Conservation (phyloP, 2,113 vertebrate species). For the Ranitomeya variabilis region DNA sequence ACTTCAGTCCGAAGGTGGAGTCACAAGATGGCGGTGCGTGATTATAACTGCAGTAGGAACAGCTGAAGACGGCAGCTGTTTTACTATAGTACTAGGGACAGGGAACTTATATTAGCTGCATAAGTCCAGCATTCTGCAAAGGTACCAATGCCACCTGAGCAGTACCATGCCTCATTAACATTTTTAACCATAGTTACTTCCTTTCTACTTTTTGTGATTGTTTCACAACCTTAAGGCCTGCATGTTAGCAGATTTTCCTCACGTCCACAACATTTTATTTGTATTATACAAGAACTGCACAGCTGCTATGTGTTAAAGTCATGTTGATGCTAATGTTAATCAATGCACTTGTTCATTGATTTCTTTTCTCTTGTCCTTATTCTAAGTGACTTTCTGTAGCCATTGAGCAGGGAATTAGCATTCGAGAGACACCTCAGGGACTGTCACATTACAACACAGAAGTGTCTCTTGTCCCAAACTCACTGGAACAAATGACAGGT, state of each 20-base stretch:
- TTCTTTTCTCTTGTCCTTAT: constrained; percentile 34
- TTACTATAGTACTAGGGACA: too few species aligned
- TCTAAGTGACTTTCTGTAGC: constrained; percentile 37
- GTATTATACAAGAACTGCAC: neutral
- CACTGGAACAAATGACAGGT: constrained; percentile 43
- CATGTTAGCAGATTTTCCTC: neutral
- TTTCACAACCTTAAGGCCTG: neutral
- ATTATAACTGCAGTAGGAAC: too few species aligned
- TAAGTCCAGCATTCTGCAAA: neutral
- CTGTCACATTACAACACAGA: constrained; percentile 39
- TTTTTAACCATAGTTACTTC: neutral
- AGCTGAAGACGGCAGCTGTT: too few species aligned
- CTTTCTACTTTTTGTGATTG: neutral
- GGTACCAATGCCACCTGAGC: neutral
- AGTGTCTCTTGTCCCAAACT: constrained; percentile 45
- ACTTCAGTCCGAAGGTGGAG: too few species aligned
- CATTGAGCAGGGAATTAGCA: constrained; percentile 33
- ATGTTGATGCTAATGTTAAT: constrained; percentile 43
- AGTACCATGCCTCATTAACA: neutral
- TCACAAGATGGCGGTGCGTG: too few species aligned
- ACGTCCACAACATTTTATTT: neutral
- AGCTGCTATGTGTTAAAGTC: constrained; percentile 8
- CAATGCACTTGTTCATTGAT: constrained; percentile 41
- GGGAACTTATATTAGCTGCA: too few species aligned
- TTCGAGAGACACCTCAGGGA: constrained; percentile 34